Conservation (phyloP, 2,888 invertebrate genomes). For the Epistrophella euchroma region DNA sequence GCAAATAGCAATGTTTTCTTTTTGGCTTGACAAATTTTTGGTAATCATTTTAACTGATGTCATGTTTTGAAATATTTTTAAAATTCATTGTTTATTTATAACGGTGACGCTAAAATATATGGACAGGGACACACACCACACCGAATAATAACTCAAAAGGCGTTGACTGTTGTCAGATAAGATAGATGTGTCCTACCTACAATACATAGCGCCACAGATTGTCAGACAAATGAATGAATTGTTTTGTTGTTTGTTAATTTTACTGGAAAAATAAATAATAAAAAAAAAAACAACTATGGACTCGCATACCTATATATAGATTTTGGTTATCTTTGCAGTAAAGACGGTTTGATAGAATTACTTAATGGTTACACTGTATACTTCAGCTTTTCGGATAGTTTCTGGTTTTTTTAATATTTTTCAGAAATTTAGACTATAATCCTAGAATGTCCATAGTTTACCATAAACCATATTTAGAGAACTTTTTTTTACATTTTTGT, state of each 20-base stretch:
- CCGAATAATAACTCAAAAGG: constrained; percentile 24
- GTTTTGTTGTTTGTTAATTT: neutral
- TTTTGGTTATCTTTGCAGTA: constrained; percentile 9
- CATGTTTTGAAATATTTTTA: constrained; percentile 55
- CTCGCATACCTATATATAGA: neutral
- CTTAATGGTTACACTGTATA: too few relatives aligned
- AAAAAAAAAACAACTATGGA: neutral
- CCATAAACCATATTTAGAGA: too few relatives aligned
- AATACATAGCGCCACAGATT: constrained; percentile 29
- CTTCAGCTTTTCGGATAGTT: too few relatives aligned
- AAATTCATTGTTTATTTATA: constrained; percentile 67
- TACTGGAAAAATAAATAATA: neutral
- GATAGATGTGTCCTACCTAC: constrained; percentile 1
- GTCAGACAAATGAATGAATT: constrained; percentile 2
- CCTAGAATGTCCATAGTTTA: too few relatives aligned
- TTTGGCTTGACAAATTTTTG: constrained; percentile 17
- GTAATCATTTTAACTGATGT: constrained; percentile 69
- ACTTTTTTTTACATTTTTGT: too few relatives aligned
- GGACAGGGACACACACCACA: constrained; percentile 23
- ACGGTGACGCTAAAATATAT: constrained; percentile 63
- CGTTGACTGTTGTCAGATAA: constrained; percentile 29
- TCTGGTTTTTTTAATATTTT: too few relatives aligned
- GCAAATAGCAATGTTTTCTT: constrained; percentile 9
- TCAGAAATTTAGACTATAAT: too few relatives aligned
- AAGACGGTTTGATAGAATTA: neutral